These are phyloP conservation scores for Proisotoma minuta DNA, from an alignment of 2,888 invertebrate genomes.

Conservation along the genomic window DNA sequence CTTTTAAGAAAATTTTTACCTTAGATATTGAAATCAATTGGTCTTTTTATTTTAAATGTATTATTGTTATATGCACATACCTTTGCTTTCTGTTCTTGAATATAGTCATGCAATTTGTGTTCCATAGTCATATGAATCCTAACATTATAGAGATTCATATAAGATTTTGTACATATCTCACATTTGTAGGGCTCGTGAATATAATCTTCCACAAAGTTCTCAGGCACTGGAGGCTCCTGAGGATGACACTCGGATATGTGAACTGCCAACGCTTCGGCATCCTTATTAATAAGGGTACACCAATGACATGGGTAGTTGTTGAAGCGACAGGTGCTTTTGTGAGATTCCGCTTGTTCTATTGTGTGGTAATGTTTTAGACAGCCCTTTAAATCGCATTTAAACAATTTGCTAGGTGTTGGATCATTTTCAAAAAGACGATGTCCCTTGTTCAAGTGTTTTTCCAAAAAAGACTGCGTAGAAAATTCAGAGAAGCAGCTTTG, in stretches of 20 bases:
- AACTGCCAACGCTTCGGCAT: not conserved
- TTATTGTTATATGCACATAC: too few relatives aligned
- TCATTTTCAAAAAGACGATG: not conserved
- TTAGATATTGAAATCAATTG: too few relatives aligned
- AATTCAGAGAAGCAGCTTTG: not conserved
- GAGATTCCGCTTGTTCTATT: not conserved
- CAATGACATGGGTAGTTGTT: not conserved
- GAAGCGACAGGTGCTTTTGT: not conserved
- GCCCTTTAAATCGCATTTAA: not conserved
- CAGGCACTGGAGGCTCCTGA: not conserved
- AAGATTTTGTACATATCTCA: too few relatives aligned
- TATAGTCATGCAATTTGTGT: too few relatives aligned
- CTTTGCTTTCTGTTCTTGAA: too few relatives aligned
- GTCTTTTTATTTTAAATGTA: too few relatives aligned
- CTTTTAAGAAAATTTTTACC: too few relatives aligned
- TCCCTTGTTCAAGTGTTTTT: not conserved
- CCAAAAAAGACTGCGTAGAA: not conserved
- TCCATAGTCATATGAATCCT: too few relatives aligned
- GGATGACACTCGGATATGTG: not conserved
- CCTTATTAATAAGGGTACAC: not conserved
- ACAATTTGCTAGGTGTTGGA: not conserved
- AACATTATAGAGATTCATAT: too few relatives aligned
- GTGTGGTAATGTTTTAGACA: not conserved
- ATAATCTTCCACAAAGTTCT: too few relatives aligned
- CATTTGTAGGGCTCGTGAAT: too few relatives aligned